These are phyloP conservation scores for Siphonodentalium dalli DNA, from an alignment of 2,888 invertebrate genomes.

Conservation along the genomic window DNA sequence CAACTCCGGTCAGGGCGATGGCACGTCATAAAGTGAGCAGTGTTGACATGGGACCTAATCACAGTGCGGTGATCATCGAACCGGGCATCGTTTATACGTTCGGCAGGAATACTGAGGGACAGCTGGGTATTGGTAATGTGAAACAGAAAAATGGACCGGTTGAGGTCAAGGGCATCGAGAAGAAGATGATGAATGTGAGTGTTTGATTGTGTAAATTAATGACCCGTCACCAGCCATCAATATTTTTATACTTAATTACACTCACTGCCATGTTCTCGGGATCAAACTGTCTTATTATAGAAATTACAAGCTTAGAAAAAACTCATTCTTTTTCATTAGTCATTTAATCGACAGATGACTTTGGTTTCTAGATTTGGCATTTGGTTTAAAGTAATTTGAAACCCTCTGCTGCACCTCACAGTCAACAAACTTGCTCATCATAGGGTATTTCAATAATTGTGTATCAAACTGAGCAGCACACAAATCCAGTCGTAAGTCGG, in stretches of 20 bases:
- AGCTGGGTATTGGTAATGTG: conserved; percentile 70
- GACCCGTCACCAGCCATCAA: neutral
- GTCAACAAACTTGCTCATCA: no score
- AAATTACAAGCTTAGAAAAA: neutral
- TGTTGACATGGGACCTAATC: conserved; percentile 71
- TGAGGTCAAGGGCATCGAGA: conserved; percentile 66
- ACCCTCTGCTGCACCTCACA: no score
- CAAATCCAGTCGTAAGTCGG: no score
- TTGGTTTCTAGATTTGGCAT: no score
- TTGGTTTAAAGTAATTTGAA: no score
- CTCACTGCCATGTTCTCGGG: neutral
- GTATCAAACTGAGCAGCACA: no score
- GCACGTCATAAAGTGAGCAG: conserved; percentile 69
- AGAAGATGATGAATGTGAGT: conserved; percentile 61
- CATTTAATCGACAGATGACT: no score
- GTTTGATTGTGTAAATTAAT: conserved; percentile 8
- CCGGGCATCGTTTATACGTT: conserved; percentile 73
- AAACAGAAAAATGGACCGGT: conserved; percentile 63
- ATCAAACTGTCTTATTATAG: neutral
- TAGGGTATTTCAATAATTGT: no score
- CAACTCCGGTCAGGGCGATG: conserved; percentile 68
- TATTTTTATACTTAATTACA: neutral
- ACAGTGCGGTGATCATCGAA: conserved; percentile 73
- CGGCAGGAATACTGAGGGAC: conserved; percentile 74
- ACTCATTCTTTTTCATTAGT: no score